Percentiles rank a stretch among this genome's conserved stretches.
These are phyloP conservation scores for Epinephelus moara DNA, from an alignment of 2,113 vertebrate genomes.

Conservation along the genomic window DNA sequence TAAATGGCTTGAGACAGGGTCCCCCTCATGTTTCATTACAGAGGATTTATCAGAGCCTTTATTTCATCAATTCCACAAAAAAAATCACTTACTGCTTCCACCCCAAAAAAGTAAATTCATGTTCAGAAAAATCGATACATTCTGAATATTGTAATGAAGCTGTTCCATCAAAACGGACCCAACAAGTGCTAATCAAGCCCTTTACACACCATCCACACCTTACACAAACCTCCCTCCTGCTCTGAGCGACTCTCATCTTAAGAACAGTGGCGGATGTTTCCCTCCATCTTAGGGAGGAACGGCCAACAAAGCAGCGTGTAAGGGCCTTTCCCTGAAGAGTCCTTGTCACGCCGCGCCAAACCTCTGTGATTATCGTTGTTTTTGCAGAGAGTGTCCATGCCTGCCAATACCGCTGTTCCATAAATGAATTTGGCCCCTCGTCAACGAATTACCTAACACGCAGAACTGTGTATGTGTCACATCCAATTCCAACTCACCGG, in stretches of 20 bases:
- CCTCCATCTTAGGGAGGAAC: constrained; percentile 80
- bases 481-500: constrained; percentile 85
- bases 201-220: constrained; percentile 53
- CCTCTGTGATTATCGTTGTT: constrained; percentile 85
- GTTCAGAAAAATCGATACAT: constrained; percentile 24
- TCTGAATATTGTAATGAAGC: constrained; percentile 12
- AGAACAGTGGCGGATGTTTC: constrained; percentile 73
- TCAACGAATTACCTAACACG: constrained; percentile 87
- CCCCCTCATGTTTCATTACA: constrained; percentile 79
- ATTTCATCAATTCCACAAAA: constrained; percentile 65
- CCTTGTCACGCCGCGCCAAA: constrained; percentile 83
- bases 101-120: constrained; percentile 1
- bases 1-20: constrained; percentile 81
- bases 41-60: constrained; percentile 75
- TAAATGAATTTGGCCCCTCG: constrained; percentile 86
- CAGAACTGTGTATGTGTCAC: constrained; percentile 85
- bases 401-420: constrained; percentile 86
- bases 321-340: constrained; percentile 85
- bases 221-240: constrained; percentile 47
- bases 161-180: constrained; percentile 31
- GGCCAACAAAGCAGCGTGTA: constrained; percentile 84
- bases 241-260: constrained; percentile 72
- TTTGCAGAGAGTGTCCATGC: constrained; percentile 84
- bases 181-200: constrained; percentile 50
- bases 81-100: constrained; percentile 7